Conservation (phyloP, 2,888 invertebrate genomes). For the Tenthredo notha region DNA sequence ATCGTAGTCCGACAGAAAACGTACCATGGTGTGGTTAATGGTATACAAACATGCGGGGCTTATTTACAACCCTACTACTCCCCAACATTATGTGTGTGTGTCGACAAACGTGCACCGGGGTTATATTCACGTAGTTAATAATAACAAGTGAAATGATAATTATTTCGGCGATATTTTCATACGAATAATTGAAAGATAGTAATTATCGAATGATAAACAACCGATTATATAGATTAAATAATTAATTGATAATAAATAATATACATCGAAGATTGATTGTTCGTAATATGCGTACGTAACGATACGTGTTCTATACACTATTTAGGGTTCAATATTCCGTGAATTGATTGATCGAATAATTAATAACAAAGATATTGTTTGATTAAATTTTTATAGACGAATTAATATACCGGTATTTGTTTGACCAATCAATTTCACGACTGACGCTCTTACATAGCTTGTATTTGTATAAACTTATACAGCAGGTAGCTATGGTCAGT, state of each 20-base stretch:
- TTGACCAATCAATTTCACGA: constrained; percentile 13
- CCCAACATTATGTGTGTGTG: not conserved
- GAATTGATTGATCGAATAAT: not conserved
- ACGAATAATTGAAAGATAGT: not conserved
- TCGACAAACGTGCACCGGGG: not conserved
- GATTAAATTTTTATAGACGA: not conserved
- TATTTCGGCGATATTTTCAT: no score
- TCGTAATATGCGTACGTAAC: no score
- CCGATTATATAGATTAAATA: not conserved
- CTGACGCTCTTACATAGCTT: not conserved
- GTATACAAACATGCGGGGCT: constrained; percentile 20
- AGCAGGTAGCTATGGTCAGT: no score
- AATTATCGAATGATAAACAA: not conserved
- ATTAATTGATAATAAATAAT: not conserved
- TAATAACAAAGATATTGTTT: not conserved
- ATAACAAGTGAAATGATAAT: not conserved
- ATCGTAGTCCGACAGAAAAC: not conserved
- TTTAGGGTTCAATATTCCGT: not conserved
- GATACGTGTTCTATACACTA: no score
- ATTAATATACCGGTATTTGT: not conserved
- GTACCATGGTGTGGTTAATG: constrained; percentile 9
- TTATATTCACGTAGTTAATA: not conserved
- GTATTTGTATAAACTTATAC: no score
- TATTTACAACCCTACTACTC: not conserved
- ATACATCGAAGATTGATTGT: not conserved